phyloP scores from a whole-genome alignment of 2,797 vertebrate species.

The Diglossa cyanea region DNA sequence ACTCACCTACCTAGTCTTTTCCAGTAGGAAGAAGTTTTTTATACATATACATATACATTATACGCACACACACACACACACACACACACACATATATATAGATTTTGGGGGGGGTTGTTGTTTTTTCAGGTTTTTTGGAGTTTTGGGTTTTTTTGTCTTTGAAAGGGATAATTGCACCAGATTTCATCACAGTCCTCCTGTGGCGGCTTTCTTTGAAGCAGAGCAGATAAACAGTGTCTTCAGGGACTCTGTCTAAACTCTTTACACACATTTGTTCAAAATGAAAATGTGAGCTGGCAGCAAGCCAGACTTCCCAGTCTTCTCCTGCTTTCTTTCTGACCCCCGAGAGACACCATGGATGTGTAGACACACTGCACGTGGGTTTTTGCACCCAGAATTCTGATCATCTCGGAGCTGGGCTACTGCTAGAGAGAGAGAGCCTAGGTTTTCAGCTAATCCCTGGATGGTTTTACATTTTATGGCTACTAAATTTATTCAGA shows the following conservation, averaged over 20 bases:
- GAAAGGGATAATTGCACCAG: slow-evolving; percentile 1
- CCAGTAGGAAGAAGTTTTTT: not conserved
- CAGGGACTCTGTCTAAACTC: not conserved
- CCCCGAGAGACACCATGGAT: not conserved
- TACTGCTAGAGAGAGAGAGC: not conserved
- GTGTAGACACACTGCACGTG: accelerated
- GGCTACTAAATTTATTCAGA: not conserved
- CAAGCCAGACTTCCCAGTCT: not conserved
- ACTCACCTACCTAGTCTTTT: not conserved
- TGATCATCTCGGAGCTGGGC: not conserved
- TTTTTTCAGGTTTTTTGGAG: not conserved
- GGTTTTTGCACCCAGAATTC: not conserved
- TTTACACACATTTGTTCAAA: slow-evolving; percentile 17
- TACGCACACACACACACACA: too few relatives aligned
- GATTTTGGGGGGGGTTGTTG: not conserved
- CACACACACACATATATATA: too few relatives aligned
- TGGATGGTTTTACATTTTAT: not conserved
- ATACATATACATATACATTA: too few relatives aligned
- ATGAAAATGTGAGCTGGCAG: slow-evolving; percentile 23
- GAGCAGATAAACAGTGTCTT: slow-evolving; percentile 4
- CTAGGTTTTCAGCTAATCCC: not conserved
- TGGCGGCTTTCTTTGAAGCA: not conserved
- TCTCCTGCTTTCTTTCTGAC: not conserved
- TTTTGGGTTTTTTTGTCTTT: not conserved
- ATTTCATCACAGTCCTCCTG: slow-evolving; percentile 17